A percentile compares a stretch with the other conserved stretches of the same genome.
These are phyloP conservation scores for Neoascia interrupta DNA, from an alignment of 2,888 invertebrate genomes.

Conservation along the genomic window DNA sequence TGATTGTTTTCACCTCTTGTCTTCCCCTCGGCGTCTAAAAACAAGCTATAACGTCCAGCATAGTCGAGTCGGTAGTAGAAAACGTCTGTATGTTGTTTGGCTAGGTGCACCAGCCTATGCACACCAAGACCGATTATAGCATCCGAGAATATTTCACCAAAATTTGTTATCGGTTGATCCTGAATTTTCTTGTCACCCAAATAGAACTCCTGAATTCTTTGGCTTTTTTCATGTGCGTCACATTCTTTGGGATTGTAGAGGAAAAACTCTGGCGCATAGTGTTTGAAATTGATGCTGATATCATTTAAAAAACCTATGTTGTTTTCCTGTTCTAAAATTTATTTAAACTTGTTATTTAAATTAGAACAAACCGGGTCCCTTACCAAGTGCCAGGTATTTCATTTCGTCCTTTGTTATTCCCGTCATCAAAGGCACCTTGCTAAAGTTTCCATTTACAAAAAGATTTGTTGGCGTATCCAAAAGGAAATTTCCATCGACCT, in stretches of 20 bases:
- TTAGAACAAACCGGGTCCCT: neutral
- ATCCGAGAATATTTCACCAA: constrained; percentile 82
- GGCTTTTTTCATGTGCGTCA: neutral
- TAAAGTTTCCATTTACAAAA: constrained; percentile 81
- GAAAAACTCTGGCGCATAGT: constrained; percentile 77
- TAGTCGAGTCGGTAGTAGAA: constrained; percentile 83
- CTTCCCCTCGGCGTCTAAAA: constrained; percentile 79
- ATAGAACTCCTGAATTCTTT: constrained; percentile 68
- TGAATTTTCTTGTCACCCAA: constrained; percentile 44
- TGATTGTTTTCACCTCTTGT: constrained; percentile 69
- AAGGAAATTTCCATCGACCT: constrained; percentile 84
- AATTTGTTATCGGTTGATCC: constrained; percentile 57
- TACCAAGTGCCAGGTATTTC: neutral
- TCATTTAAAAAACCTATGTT: constrained; percentile 73
- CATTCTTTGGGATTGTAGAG: neutral
- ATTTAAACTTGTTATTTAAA: neutral
- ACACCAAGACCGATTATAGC: constrained; percentile 81
- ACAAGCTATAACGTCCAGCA: constrained; percentile 81
- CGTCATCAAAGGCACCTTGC: constrained; percentile 83
- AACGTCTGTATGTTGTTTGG: constrained; percentile 81
- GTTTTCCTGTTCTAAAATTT: constrained; percentile 70
- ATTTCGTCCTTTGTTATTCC: constrained; percentile 83
- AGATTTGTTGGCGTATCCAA: constrained; percentile 81
- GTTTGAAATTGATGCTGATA: constrained; percentile 71
- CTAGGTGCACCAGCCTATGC: constrained; percentile 82